Percentiles rank a stretch among this genome's conserved stretches.
Evolutionary conservation across 2,797 vertebrate species (phyloP).

Genomic region (Mallotus villosus): DNA sequence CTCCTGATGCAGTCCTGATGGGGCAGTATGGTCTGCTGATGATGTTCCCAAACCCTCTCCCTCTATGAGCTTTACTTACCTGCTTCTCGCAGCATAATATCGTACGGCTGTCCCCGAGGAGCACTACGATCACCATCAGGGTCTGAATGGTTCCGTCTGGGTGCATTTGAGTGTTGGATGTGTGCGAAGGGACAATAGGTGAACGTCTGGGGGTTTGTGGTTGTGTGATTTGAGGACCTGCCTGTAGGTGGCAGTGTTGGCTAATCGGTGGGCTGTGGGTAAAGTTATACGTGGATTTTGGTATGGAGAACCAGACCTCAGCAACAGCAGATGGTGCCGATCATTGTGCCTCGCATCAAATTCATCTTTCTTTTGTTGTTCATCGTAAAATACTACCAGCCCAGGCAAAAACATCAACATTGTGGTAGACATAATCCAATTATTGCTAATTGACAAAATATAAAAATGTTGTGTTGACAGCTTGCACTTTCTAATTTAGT

Average conservation of each 20-base stretch:
- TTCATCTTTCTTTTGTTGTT: conserved; percentile 59
- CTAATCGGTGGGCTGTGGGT: conserved; percentile 30
- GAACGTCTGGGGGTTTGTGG: neutral
- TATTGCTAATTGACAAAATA: conserved; percentile 61
- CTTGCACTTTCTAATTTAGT: conserved; percentile 36
- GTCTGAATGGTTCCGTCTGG: conserved; percentile 21
- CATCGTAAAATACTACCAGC: conserved; percentile 47
- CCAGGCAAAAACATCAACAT: conserved; percentile 60
- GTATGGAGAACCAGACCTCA: conserved; percentile 47
- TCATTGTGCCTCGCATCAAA: conserved; percentile 50
- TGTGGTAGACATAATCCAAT: conserved; percentile 57
- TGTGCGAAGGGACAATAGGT: neutral
- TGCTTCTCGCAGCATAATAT: neutral
- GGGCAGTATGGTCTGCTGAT: conserved; percentile 41
- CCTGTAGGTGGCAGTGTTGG: conserved; percentile 73
- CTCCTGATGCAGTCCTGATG: conserved; percentile 45
- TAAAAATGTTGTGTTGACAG: conserved; percentile 49
- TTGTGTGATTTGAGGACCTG: conserved; percentile 24
- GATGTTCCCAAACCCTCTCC: conserved; percentile 18
- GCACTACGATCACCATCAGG: conserved; percentile 14
- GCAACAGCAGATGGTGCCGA: conserved; percentile 59
- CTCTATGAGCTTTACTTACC: conserved; percentile 5
- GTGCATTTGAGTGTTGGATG: neutral
- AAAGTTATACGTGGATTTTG: conserved; percentile 18
- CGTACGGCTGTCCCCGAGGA: neutral